phyloP scores from a whole-genome alignment of 2,888 invertebrate species.

The Melangyna quadrimaculata region DNA sequence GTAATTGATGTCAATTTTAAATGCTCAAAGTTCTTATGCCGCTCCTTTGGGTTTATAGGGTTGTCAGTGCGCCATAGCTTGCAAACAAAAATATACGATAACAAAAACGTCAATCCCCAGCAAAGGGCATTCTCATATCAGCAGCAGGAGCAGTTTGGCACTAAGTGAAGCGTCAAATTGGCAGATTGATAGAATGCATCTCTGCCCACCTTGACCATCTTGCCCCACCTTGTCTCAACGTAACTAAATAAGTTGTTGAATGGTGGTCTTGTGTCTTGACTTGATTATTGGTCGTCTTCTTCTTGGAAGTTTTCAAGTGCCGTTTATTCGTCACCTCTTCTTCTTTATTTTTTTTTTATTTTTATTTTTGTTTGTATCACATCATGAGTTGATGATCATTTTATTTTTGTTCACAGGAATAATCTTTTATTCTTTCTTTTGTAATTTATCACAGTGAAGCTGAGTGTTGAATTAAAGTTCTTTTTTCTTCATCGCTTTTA shows the following conservation, averaged over 20 bases:
- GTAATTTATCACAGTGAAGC: slow-evolving; percentile 26
- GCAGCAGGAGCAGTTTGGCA: slow-evolving; percentile 64
- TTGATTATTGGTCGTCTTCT: slow-evolving; percentile 14
- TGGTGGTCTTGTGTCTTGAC: slow-evolving; percentile 19
- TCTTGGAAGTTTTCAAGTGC: slow-evolving; percentile 66
- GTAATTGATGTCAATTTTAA: slow-evolving; percentile 72
- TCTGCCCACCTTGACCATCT: slow-evolving; percentile 24
- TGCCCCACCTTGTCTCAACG: slow-evolving; percentile 32
- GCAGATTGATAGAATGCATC: slow-evolving; percentile 69
- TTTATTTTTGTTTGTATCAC: slow-evolving; percentile 7
- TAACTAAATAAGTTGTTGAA: slow-evolving; percentile 69
- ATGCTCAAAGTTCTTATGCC: slow-evolving; percentile 53
- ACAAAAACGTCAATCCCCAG: slow-evolving; percentile 49
- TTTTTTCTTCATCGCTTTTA: slow-evolving; percentile 26
- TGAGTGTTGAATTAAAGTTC: slow-evolving; percentile 12
- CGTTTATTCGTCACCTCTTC: slow-evolving; percentile 67
- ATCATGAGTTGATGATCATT: slow-evolving; percentile 65
- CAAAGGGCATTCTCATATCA: slow-evolving; percentile 58
- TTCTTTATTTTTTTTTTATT: neutral
- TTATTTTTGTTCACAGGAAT: slow-evolving; percentile 67
- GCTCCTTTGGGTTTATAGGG: slow-evolving; percentile 17
- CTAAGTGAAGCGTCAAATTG: slow-evolving; percentile 71
- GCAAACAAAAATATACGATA: slow-evolving; percentile 5
- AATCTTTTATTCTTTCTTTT: slow-evolving; percentile 60
- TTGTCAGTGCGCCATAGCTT: neutral